Base-by-base conservation (phyloP, 2,888 invertebrate species). In the Ectropis crepuscularia region DNA sequence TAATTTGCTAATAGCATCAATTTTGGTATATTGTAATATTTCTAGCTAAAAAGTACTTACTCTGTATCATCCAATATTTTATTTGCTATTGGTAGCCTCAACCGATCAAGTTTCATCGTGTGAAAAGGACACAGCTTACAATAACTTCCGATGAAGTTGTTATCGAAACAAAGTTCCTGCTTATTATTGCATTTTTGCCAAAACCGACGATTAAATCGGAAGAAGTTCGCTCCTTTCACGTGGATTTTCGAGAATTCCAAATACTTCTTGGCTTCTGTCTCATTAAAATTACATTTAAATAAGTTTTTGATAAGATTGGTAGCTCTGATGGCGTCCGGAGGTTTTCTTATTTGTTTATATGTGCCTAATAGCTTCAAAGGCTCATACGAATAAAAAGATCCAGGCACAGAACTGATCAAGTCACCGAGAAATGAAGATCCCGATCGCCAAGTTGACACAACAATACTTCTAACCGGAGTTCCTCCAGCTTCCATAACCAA, bases 101-200 rank as follows among this genome's bases (percentile, higher is more conserved):
- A 85, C 65, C 98, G 93, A 28, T 98, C 97, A 67, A 96, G 94
- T 87, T 98, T 98, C 96, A 97, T 96, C 70, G 96, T 96, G 83
- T 98, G 98, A 85, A 97, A 96, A 10, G 98, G 98, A 85, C 97
- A 98, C 73, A 97, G 90, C 81, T 94, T 95, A 90, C 98, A 98
- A 89, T 97, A 95, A 68, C 94, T 94, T 60, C 95, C 94, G 59
- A 97, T 94, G 88, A 97, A 97, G 42, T 94, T 89, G 67, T 88
- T 79, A 81, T 93, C 90, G 77, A 83, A 84, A 84, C 93, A 93
- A 75, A 92, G 79, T 68, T 90, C 88, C 79, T 85, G 89, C 79
- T 87, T 89, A 87, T 86, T 85, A 86, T 94, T 94, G 89, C 98
- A 98, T 74, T 96, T 95, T 78, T 94, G 94, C 97, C 97, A 98